phyloP scores from a whole-genome alignment of 2,113 vertebrate species.

The Ciconia stormi region DNA sequence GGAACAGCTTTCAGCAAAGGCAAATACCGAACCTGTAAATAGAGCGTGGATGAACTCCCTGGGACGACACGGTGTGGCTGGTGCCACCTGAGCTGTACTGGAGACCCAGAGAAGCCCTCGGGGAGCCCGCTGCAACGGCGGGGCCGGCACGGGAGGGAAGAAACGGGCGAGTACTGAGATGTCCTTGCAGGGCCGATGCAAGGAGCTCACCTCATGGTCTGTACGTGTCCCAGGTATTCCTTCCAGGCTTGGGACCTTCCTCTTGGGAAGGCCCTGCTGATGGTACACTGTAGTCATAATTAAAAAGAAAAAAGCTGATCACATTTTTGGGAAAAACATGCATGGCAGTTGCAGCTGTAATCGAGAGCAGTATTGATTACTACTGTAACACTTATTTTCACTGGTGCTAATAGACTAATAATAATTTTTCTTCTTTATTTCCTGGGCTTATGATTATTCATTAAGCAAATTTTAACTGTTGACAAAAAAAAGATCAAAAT shows the following conservation, averaged over 20 bases:
- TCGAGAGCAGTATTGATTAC: background rate
- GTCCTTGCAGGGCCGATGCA: background rate
- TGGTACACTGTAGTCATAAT: background rate
- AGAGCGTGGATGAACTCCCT: background rate
- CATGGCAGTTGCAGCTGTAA: background rate
- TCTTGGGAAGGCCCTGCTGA: background rate
- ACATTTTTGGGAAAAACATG: background rate
- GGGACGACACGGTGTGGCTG: fast-evolving
- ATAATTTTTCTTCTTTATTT: background rate
- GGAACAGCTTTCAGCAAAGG: background rate
- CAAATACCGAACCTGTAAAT: background rate
- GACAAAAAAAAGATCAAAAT: background rate
- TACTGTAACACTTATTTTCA: background rate
- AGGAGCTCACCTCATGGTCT: background rate
- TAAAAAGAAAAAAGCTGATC: background rate
- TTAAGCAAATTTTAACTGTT: background rate
- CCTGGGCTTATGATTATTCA: background rate
- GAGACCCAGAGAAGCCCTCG: background rate
- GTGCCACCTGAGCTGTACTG: background rate
- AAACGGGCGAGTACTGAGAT: fast-evolving
- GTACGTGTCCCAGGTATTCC: background rate
- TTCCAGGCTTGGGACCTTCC: background rate
- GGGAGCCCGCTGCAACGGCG: background rate
- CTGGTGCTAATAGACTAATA: background rate
- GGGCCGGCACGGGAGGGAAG: background rate